phyloP scores from a whole-genome alignment of 2,797 vertebrate species.

The Acridotheres tristis region DNA sequence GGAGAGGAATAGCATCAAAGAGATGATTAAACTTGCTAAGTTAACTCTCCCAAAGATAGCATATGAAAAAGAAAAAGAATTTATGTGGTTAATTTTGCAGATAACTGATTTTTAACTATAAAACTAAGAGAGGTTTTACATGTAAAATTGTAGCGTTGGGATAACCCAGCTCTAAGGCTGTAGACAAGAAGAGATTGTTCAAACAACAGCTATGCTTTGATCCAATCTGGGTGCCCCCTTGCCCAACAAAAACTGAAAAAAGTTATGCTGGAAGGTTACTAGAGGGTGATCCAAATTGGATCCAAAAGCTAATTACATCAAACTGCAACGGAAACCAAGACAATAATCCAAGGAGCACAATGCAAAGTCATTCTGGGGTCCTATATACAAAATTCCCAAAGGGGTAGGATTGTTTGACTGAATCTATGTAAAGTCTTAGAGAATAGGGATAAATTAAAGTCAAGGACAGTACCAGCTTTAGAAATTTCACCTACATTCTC shows the following conservation, averaged over 20 bases:
- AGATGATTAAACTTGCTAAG: neutral
- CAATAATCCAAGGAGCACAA: neutral
- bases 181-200: neutral
- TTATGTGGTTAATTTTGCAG: neutral
- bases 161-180: too few species aligned
- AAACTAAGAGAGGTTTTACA: neutral
- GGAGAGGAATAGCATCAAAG: neutral
- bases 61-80: neutral
- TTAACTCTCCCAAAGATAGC: neutral
- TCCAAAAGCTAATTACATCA: neutral
- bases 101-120: neutral
- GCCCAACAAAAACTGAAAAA: neutral
- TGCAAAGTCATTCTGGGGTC: neutral
- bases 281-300: neutral
- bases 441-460: neutral
- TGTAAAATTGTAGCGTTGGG: neutral
- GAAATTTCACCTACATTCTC: neutral
- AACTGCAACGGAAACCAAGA: slow-evolving; percentile 5
- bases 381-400: neutral
- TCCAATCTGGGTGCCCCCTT: neutral
- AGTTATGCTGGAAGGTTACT: neutral
- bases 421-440: neutral
- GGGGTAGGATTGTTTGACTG: neutral
- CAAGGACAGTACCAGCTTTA: neutral
- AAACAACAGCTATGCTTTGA: neutral